Evolutionary conservation across 2,888 invertebrate species (phyloP).

Genomic region (Petrophora chlorosata): DNA sequence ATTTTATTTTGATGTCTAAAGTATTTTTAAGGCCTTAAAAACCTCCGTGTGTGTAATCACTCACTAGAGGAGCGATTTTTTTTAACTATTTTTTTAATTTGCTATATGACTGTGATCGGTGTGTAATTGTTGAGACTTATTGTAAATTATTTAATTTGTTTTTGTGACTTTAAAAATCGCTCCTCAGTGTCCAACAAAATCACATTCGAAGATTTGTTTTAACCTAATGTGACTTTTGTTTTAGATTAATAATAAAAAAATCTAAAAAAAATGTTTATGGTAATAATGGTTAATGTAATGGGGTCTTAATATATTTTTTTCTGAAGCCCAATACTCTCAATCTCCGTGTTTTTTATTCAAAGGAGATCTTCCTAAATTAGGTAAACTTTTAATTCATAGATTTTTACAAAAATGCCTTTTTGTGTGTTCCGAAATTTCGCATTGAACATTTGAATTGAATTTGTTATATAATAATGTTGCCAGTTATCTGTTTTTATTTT

Average conservation of each 20-base stretch:
- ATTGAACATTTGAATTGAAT: constrained; percentile 18
- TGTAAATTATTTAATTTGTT: constrained; percentile 39
- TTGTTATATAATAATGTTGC: constrained; percentile 33
- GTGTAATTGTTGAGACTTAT: constrained; percentile 41
- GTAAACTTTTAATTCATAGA: constrained; percentile 18
- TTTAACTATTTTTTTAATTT: constrained; percentile 27
- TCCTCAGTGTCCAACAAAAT: constrained; percentile 57
- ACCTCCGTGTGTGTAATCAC: constrained; percentile 23
- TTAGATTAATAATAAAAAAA: constrained; percentile 37
- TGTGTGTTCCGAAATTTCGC: constrained; percentile 14
- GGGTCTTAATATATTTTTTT: constrained; percentile 33
- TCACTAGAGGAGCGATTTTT: constrained; percentile 57
- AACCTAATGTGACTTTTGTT: constrained; percentile 70
- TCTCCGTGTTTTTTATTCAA: constrained; percentile 23
- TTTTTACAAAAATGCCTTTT: constrained; percentile 29
- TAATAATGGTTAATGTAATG: constrained; percentile 15
- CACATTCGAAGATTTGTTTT: constrained; percentile 78
- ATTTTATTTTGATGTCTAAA: not conserved
- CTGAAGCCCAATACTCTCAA: constrained; percentile 21
- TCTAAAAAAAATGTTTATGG: constrained; percentile 29
- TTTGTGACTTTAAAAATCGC: constrained; percentile 55
- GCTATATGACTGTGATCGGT: constrained; percentile 50
- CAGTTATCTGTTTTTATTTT: constrained; percentile 24
- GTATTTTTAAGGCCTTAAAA: too few species aligned
- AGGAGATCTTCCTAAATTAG: constrained; percentile 14